Evolutionary conservation across 2,113 vertebrate species (phyloP).

Genomic region (Solenodon paradoxus): DNA sequence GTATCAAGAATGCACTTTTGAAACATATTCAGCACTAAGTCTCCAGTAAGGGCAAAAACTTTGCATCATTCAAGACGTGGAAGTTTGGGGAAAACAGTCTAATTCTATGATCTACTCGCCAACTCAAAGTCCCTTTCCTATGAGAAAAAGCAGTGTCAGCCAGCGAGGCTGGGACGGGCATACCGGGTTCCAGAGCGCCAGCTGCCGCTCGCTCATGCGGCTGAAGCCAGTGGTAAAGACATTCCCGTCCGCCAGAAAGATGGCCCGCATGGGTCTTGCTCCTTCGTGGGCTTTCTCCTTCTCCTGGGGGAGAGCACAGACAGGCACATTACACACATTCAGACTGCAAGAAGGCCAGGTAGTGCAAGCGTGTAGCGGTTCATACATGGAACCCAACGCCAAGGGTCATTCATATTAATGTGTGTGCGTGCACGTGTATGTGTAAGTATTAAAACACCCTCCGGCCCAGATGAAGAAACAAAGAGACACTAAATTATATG

Average conservation of each 20-base stretch:
- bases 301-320: slow-evolving; percentile 84
- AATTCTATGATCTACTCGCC: neutral
- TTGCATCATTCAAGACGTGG: neutral
- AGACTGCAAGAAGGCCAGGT: neutral
- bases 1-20: neutral
- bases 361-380: neutral
- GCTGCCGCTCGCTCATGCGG: slow-evolving; percentile 97
- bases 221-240: slow-evolving; percentile 97
- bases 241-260: slow-evolving; percentile 93
- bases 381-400: neutral
- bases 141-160: neutral
- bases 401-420: rapidly evolving
- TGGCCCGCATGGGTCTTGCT: slow-evolving; percentile 94
- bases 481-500: neutral
- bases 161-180: rapidly evolving
- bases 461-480: neutral
- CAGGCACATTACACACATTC: neutral
- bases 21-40: neutral
- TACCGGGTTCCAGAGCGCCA: slow-evolving; percentile 95
- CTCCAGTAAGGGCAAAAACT: neutral
- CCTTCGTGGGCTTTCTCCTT: slow-evolving; percentile 97
- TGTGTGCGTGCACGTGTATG: too few relatives aligned
- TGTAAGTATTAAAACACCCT: too few relatives aligned
- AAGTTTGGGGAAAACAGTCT: neutral
- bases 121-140: neutral